Evolutionary conservation across 2,113 vertebrate genomes (phyloP).

Genomic region (Halcyon senegalensis): DNA sequence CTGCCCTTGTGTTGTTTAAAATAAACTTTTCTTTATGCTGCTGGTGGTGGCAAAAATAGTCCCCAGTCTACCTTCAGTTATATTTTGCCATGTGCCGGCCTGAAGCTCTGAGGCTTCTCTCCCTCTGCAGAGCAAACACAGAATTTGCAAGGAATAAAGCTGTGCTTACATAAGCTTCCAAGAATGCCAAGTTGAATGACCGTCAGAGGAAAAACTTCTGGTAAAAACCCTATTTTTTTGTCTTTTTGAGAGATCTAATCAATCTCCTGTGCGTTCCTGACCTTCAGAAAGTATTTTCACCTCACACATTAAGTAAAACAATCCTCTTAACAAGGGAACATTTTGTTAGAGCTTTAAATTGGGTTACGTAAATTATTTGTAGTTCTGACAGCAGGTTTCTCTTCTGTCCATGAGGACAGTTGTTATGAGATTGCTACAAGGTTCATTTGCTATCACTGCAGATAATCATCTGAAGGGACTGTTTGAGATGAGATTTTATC

Average conservation of each 20-base stretch:
- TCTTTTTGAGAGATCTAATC: constrained; percentile 52
- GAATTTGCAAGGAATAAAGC: constrained; percentile 9
- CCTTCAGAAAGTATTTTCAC: constrained; percentile 61
- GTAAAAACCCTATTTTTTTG: constrained; percentile 28
- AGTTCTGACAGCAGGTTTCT: constrained; percentile 58
- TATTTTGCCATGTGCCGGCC: background rate
- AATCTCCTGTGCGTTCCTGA: constrained; percentile 49
- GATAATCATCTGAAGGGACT: constrained; percentile 38
- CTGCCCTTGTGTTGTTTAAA: background rate
- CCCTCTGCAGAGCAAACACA: constrained; percentile 28
- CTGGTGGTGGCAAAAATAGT: background rate
- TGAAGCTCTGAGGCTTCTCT: background rate
- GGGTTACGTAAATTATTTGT: constrained; percentile 71
- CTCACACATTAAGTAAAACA: constrained; percentile 64
- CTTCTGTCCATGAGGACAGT: constrained; percentile 37
- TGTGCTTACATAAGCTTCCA: constrained; percentile 24
- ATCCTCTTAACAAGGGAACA: constrained; percentile 72
- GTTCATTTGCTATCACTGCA: constrained; percentile 38
- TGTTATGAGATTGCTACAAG: constrained; percentile 34
- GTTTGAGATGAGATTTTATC: constrained; percentile 11
- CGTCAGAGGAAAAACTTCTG: constrained; percentile 13
- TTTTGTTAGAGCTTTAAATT: constrained; percentile 73
- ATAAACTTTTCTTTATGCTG: background rate
- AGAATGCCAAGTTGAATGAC: constrained; percentile 18
- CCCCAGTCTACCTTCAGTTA: background rate